Conservation (phyloP, 2,888 invertebrate genomes). For the Pandemis heparana region DNA sequence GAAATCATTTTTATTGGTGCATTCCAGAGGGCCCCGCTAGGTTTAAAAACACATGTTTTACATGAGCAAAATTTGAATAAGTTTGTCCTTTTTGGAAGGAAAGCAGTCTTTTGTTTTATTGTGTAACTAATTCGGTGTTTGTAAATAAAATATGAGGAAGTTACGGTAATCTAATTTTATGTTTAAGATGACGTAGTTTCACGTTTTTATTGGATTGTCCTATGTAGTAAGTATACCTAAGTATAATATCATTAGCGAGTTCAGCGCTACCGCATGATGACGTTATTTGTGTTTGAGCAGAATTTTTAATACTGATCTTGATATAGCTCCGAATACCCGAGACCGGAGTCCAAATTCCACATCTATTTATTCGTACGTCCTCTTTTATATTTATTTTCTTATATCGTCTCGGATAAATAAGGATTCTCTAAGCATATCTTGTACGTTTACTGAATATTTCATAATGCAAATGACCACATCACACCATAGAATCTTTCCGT, state of each 20-base stretch:
- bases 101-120: neutral
- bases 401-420: too few relatives aligned
- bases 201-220: neutral
- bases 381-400: constrained; percentile 1
- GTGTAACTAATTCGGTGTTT: neutral
- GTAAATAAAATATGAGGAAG: constrained; percentile 2
- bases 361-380: constrained; percentile 12
- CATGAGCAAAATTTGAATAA: neutral
- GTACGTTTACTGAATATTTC: neutral
- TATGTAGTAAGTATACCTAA: neutral
- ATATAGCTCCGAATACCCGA: constrained; percentile 20
- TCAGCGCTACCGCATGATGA: constrained; percentile 18
- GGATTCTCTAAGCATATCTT: neutral
- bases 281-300: constrained; percentile 23
- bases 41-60: neutral
- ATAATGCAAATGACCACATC: neutral
- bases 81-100: neutral
- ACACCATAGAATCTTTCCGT: neutral
- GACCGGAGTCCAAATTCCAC: constrained; percentile 32
- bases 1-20: too few relatives aligned
- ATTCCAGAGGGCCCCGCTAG: too few relatives aligned
- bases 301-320: constrained; percentile 34
- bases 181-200: too few relatives aligned
- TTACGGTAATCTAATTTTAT: neutral
- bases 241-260: constrained; percentile 18